These are phyloP conservation scores for Okamejei kenojei DNA, from an alignment of 2,797 vertebrate species.

Conservation along the genomic window DNA sequence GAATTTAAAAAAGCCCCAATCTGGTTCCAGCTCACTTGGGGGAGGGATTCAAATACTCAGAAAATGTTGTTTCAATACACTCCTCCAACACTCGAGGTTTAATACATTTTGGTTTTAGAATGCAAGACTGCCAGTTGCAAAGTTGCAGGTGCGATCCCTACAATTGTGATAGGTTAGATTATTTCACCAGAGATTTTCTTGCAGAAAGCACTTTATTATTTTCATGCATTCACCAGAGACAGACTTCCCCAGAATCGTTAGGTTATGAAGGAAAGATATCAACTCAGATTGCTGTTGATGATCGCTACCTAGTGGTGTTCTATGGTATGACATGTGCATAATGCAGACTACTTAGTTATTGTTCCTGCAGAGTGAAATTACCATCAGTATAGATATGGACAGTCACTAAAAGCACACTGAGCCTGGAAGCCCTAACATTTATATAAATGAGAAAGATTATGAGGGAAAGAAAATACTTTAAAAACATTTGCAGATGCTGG, in stretches of 20 bases:
- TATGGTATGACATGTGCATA: not conserved
- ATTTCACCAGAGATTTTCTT: not conserved
- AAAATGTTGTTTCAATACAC: not conserved
- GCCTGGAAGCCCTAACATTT: not conserved
- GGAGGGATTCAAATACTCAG: not conserved
- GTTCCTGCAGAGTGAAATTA: not conserved
- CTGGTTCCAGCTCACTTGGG: not conserved
- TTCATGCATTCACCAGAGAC: not conserved
- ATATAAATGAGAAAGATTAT: too few species aligned
- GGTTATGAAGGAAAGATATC: not conserved
- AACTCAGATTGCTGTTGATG: not conserved
- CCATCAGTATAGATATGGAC: not conserved
- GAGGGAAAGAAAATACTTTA: too few species aligned
- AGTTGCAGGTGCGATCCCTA: not conserved
- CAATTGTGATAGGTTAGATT: not conserved
- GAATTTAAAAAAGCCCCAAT: not conserved
- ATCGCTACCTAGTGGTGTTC: not conserved
- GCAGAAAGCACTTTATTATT: not conserved
- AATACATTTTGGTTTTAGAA: not conserved
- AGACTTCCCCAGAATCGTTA: not conserved
- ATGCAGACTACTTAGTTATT: not conserved
- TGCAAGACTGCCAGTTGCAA: not conserved
- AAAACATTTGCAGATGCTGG: too few species aligned
- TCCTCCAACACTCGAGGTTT: not conserved
- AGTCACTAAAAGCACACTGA: not conserved